Base-by-base conservation (phyloP, 2,797 vertebrate genomes). In the Epinephelus malabaricus region DNA sequence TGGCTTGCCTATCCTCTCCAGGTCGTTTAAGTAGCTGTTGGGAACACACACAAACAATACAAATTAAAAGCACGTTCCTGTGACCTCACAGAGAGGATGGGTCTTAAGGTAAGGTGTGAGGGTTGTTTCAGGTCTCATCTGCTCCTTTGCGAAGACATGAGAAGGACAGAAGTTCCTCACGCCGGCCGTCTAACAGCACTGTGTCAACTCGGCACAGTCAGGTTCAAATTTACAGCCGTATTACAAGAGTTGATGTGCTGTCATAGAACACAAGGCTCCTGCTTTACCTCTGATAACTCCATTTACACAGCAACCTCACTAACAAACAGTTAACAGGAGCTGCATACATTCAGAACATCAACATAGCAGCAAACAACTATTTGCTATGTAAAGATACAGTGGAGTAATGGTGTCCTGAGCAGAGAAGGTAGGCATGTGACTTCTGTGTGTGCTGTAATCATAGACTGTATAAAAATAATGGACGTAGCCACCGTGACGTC, bases 1-100 rank as follows among this genome's bases (percentile, higher is more conserved):
- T 0, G 94, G 78, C 93, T 96, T 96, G 34, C 95, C 97, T 93
- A 99, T 99, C 93, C 98, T 96, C 92, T 97, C 97, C 95, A 99
- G 92, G 91, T 99, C 98, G 0, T 99, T 98, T 84, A 99, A 96
- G 91, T 99, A 99, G 92, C 98, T 99, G 95, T 17, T 5, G 40
- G 62, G 61, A 65, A 70, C n/a, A 75, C 12, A 21, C 21, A 84
- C 18, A 77, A 45, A 67, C 50, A 43, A 58, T 15, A 43, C 17
- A 65, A 55, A 69, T 62, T 10, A 38, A 64, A 12, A 15, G 11
- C 7, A 11, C 15, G 19, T 38, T 25, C 17, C 13, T 15, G 1
- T 19, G 25, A 11, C 3, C 21, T 63, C 54, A 27, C 45, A 53
- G 43, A 68, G 53, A n/a, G 25, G 46, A 13, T 21, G 1, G 9